Evolutionary conservation across 2,888 invertebrate species (phyloP).

Genomic region (Zaprionus lineosus): DNA sequence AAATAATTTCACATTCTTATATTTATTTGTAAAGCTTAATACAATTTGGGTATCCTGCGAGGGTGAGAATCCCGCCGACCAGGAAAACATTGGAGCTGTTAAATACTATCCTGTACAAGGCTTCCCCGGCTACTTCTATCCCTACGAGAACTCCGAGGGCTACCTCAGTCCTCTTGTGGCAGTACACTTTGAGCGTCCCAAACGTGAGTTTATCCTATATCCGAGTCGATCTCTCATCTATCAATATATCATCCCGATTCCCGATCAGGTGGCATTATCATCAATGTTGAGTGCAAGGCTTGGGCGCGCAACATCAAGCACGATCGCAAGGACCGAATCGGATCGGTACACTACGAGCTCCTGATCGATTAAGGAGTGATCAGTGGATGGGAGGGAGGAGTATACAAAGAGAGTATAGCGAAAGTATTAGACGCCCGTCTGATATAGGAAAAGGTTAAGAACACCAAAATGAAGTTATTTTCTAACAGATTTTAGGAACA

Average conservation of each 20-base stretch:
- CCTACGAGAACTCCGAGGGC: constrained; percentile 92
- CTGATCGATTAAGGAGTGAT: constrained; percentile 84
- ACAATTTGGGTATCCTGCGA: constrained; percentile 96
- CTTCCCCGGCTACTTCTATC: constrained; percentile 95
- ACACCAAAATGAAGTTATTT: constrained; percentile 49
- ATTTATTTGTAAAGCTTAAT: constrained; percentile 84
- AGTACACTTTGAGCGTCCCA: constrained; percentile 91
- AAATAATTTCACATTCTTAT: no score
- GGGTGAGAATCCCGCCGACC: constrained; percentile 96
- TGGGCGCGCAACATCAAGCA: constrained; percentile 88
- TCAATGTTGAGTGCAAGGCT: constrained; percentile 88
- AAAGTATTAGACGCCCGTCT: constrained; percentile 19
- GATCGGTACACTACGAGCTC: constrained; percentile 89
- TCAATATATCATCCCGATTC: no score
- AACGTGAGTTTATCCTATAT: constrained; percentile 86
- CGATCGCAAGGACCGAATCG: constrained; percentile 87
- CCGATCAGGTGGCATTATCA: constrained; percentile 84
- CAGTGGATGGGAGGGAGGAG: neutral
- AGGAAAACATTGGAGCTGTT: constrained; percentile 94
- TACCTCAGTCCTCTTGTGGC: constrained; percentile 95
- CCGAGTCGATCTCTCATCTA: no score
- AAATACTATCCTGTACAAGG: constrained; percentile 91
- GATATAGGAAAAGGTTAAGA: constrained; percentile 12
- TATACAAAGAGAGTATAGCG: constrained; percentile 6
- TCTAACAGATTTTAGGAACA: constrained; percentile 16